Evolutionary conservation across 37 sponge, comb jelly and placozoan species (phyloP), one percentile per base, ranked within the genome.

Genomic region (Tethya wilhelma): DNA sequence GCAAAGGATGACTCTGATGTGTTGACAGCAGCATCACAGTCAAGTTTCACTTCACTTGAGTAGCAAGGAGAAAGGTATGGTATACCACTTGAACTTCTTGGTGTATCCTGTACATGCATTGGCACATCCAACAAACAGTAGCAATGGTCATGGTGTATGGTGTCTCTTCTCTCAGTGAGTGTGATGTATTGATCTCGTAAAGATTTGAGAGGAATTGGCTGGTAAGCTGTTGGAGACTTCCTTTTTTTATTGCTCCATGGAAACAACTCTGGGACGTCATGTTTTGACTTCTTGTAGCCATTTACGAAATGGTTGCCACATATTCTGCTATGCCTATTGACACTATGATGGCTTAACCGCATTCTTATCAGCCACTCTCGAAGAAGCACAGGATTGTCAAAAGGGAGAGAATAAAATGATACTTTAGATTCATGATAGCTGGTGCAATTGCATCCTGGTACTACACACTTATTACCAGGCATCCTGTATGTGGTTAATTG

Each of bases 381-480:
- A 14, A 49, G 9, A 14, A 49, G 53, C 9, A 19, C 53, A 19
- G 53, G 53, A 34, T 67, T 11, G 36, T 67, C 38, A 33, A 67
- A 11, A 4, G 69, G 69, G 12, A 67, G 38, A 36, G 38, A 32
- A 43, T 11, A 72, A 44, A 46, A 72, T 25, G 73, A 72, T 9
- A 72, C 53, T 49, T 49, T 9, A 14, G 14, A 19, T 72, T n/a
- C 73, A 72, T 8, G 37, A 11, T 43, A 44, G 30, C 3, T 22
- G 23, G n/a, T 69, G 71, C 31, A 33, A 14, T 19, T 46, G 37
- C 73, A 72, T 25, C 12, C 12, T 42, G 73, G 73, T 25, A 72
- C 73, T 4, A 44, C 28, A 38, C 73, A 72, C 26, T 44, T 4
- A 22, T 43, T 31, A n/a, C n/a, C n/a, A 11, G 73, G 73, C 73